These are phyloP conservation scores for Distichodus sexfasciatus DNA, from an alignment of 2,797 vertebrate species.

Conservation along the genomic window DNA sequence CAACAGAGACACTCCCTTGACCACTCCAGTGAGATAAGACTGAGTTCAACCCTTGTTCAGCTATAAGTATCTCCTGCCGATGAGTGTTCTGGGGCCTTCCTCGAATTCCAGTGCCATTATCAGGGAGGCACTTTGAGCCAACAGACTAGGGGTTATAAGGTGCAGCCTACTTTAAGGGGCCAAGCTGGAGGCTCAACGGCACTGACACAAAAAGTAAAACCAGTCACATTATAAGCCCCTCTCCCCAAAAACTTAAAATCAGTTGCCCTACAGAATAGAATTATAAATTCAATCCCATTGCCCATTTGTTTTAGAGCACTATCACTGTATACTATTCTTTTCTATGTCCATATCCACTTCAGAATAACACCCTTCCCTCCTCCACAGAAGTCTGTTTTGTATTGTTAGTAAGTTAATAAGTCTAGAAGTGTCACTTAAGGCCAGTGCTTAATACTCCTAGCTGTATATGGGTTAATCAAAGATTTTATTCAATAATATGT, in stretches of 20 bases:
- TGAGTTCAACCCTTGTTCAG: slow-evolving; percentile 5
- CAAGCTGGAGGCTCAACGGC: slow-evolving; percentile 12
- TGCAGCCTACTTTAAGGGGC: slow-evolving; percentile 12
- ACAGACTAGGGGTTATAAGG: neutral
- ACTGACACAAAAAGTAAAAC: neutral
- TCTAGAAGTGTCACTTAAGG: too few relatives aligned
- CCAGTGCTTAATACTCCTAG: too few relatives aligned
- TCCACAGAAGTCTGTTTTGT: too few relatives aligned
- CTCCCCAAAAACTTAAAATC: neutral
- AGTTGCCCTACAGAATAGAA: too few relatives aligned
- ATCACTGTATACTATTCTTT: too few relatives aligned
- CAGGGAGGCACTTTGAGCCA: slow-evolving; percentile 1
- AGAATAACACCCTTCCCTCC: too few relatives aligned
- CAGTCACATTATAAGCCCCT: neutral
- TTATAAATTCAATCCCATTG: too few relatives aligned
- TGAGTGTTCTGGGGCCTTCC: neutral
- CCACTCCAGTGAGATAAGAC: slow-evolving; percentile 34
- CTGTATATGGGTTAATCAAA: too few relatives aligned
- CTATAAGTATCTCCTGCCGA: slow-evolving; percentile 15
- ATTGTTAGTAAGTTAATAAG: too few relatives aligned
- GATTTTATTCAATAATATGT: too few relatives aligned
- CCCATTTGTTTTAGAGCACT: too few relatives aligned
- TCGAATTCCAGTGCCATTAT: slow-evolving; percentile 26
- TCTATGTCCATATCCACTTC: too few relatives aligned
- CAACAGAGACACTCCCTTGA: neutral